Evolutionary conservation across 2,888 invertebrate species (phyloP).

Genomic region (Cantharis nigra): DNA sequence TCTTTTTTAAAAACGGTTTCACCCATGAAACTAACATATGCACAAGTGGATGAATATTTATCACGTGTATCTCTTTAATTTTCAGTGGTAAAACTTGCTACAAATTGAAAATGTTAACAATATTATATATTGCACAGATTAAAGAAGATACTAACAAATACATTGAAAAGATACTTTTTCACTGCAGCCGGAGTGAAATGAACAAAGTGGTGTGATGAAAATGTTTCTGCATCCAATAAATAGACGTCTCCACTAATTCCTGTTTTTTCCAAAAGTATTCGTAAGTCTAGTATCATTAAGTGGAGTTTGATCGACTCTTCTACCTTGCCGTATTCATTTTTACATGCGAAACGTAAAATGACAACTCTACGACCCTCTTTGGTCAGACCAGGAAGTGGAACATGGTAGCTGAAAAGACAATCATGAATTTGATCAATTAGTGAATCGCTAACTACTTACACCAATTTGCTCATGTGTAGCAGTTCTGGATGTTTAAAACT

Average conservation of each 20-base stretch:
- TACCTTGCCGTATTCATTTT: slow-evolving; percentile 71
- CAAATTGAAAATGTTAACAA: background rate
- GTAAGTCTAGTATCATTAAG: slow-evolving; percentile 83
- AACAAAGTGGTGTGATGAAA: slow-evolving; percentile 75
- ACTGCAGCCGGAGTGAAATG: slow-evolving; percentile 65
- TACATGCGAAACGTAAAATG: slow-evolving; percentile 74
- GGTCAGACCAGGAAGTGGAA: slow-evolving; percentile 81
- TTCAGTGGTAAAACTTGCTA: background rate
- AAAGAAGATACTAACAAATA: slow-evolving; percentile 59
- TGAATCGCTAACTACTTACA: slow-evolving; percentile 60
- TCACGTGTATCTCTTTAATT: background rate
- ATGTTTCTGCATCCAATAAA: slow-evolving; percentile 77
- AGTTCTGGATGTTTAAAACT: slow-evolving; percentile 75
- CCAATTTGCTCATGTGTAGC: slow-evolving; percentile 67
- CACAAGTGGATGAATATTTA: background rate
- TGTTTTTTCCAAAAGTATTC: slow-evolving; percentile 74
- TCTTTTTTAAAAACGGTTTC: slow-evolving; percentile 77
- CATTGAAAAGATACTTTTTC: slow-evolving; percentile 84
- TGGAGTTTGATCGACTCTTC: slow-evolving; percentile 81
- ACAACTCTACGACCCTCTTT: slow-evolving; percentile 78
- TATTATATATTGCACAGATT: slow-evolving; percentile 39
- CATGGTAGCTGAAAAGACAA: slow-evolving; percentile 65
- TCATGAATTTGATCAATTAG: background rate
- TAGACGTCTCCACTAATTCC: slow-evolving; percentile 87
- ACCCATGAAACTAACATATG: background rate